Evolutionary conservation across 1,140 invertebrate species (phyloP), one percentile per base, ranked within the genome.

Genomic region (Lerema accius): DNA sequence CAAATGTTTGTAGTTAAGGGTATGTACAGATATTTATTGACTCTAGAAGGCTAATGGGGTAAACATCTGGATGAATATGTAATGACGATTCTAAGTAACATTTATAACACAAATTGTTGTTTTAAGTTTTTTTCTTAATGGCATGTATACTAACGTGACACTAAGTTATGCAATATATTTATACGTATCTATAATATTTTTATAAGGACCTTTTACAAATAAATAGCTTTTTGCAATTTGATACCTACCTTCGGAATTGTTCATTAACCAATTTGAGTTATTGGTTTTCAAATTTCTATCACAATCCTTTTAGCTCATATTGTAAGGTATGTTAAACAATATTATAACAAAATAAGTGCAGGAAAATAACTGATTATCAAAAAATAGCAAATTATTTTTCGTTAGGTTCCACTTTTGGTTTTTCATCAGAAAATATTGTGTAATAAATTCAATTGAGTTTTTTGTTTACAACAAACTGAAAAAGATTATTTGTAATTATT

Each of bases 11-110:
- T 62, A 63, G 35, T 65, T 79, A 78, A 79, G 74, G 37, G 61
- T 72, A 76, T 86, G 82, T 86, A 86, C 84, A 86, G 78, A 86
- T 86, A 86, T 84, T 86, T 86, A 86, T 86, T 84, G 76, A 82
- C 71, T 71, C 58, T 66, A 74, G 68, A 82, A 80, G 74, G 80
- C 76, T 80, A 76, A 66, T 76, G 79, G 64, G 58, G 59, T 58
- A 63, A 72, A 73, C 73, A 79, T 76, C 74, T 65, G 64, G 67
- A 66, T 68, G 59, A 37, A 55, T 56, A 49, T 45, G 28, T 19
- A 32, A 62, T 51, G 59, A 62, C 59, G 32, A 61, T 49, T 50
- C 4, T 28, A 51, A 26, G n/a, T 62, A 62, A 62, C 39, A 23
- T 56, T n/a, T 58, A 51, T 43, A 17, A 43, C 42, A 62, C 37